Base-by-base conservation (phyloP, 2,113 vertebrate genomes). In the Castor canadensis region DNA sequence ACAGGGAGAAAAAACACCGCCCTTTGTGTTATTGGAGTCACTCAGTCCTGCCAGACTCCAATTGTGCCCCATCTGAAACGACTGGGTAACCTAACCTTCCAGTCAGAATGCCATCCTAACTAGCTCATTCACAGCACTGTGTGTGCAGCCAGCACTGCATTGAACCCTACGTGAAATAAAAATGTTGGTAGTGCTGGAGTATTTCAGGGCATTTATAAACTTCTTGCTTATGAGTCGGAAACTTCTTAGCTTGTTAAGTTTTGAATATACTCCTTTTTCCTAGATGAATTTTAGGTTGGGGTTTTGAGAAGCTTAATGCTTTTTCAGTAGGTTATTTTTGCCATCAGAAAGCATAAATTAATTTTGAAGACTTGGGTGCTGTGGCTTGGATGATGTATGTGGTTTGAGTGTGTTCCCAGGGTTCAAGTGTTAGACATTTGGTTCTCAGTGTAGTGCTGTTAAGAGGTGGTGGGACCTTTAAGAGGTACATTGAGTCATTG, bases 151-250 rank as follows among this genome's bases (percentile, higher is more conserved):
- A n/a, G n/a, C n/a, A n/a, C n/a, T n/a, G n/a, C n/a, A n/a, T n/a
- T n/a, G n/a, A n/a, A n/a, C n/a, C n/a, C 10, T 87, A 71, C 19
- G 67, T 81, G 62, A 81, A 89, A 11, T 96, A 88, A 80, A 93
- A 94, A 47, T 89, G 60, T 88, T 91, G 83, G 47, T 83, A 81
- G 6, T 72, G 8, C 60, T 93, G 83, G 24, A 77, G 22, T 89
- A 91, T 88, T 91, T 88, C n/a, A 88, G 45, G 54, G 94, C 47
- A 93, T 72, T 84, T 95, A 16, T 89, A 54, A 24, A 71, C 85
- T 60, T 94, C 85, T 88, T 80, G 43, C 49, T 91, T 91, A 13
- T 89, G 67, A 91, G 52, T 88, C 96, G 83, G 58, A 91, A 91
- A 94, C 52, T 82, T 52, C 30, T 86, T 91, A 95, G 54, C n/a